Percentiles rank a stretch among this genome's conserved stretches.
Conservation (phyloP, 92 coral and sea anemone species). For the Pocillopora grandis region DNA sequence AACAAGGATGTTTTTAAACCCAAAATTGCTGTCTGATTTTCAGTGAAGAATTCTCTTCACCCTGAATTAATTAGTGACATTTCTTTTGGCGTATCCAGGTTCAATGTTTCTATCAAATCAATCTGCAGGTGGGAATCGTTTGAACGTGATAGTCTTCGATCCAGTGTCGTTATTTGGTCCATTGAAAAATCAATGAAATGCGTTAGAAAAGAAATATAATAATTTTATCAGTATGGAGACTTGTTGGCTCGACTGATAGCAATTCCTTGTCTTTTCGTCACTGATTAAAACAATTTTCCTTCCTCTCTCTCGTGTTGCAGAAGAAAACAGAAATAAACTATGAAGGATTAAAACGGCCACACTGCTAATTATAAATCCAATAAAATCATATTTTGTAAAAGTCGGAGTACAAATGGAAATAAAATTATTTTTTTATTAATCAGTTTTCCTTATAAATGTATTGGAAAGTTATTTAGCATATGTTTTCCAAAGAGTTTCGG, state of each 20-base stretch:
- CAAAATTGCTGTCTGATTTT: not conserved
- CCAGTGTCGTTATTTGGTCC: no score
- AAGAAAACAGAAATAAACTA: not conserved
- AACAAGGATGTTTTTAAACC: not conserved
- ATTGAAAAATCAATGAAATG: no score
- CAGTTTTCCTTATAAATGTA: no score
- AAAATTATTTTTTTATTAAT: not conserved
- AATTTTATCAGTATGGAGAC: no score
- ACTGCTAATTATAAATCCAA: not conserved
- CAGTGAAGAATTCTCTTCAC: no score
- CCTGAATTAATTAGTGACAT: no score
- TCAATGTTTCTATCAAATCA: no score
- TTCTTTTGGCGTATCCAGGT: no score
- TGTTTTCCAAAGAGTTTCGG: not conserved
- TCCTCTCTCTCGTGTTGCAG: not conserved
- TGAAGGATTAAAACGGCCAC: not conserved
- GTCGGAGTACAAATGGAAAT: not conserved
- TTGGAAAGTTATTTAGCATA: not conserved
- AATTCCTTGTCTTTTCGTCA: not conserved
- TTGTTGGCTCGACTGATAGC: not conserved
- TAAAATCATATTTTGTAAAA: not conserved
- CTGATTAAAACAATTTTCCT: not conserved
- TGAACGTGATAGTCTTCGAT: no score
- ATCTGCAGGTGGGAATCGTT: no score
- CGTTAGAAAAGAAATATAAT: no score